These are phyloP conservation scores for Orbicella faveolata DNA, from an alignment of 64 coral and sea anemone species.

Conservation along the genomic window DNA sequence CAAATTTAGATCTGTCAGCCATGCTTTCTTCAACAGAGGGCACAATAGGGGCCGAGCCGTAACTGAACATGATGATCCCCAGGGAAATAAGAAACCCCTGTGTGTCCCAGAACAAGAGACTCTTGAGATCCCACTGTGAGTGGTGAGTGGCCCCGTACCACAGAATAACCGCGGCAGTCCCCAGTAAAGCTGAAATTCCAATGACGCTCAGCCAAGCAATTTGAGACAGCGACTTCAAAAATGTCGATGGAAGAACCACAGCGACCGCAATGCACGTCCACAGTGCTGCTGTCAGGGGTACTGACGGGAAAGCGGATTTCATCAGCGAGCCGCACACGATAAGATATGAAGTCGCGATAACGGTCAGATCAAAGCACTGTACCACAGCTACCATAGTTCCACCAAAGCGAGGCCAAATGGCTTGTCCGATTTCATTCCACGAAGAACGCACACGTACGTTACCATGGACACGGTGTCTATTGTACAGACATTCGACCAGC, in stretches of 20 bases:
- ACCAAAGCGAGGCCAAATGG: conserved; percentile 13
- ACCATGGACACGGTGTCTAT: not conserved
- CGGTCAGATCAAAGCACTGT: not conserved
- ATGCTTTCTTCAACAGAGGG: conserved; percentile 21
- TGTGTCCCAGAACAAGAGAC: conserved; percentile 47
- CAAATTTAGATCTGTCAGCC: conserved; percentile 33
- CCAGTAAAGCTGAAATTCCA: conserved; percentile 6
- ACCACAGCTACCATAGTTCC: not conserved
- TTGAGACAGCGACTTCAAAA: conserved; percentile 20
- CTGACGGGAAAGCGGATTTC: not conserved
- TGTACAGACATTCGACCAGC: conserved; percentile 21
- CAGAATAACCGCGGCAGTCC: not conserved
- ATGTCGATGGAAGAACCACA: conserved; percentile 38
- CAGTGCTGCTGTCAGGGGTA: not conserved
- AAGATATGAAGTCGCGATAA: not conserved
- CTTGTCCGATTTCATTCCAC: conserved; percentile 24
- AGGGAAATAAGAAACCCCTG: conserved; percentile 26
- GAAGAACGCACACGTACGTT: conserved; percentile 25
- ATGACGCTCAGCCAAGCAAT: conserved; percentile 56
- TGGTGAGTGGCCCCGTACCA: not conserved
- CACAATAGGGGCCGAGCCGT: not conserved
- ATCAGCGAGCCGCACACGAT: conserved; percentile 42
- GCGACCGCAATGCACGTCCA: conserved; percentile 39
- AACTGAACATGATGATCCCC: conserved; percentile 33
- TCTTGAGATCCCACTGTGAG: conserved; percentile 9